These are phyloP conservation scores for Lepus timidus DNA, from an alignment of 2,113 vertebrate species.

Conservation along the genomic window DNA sequence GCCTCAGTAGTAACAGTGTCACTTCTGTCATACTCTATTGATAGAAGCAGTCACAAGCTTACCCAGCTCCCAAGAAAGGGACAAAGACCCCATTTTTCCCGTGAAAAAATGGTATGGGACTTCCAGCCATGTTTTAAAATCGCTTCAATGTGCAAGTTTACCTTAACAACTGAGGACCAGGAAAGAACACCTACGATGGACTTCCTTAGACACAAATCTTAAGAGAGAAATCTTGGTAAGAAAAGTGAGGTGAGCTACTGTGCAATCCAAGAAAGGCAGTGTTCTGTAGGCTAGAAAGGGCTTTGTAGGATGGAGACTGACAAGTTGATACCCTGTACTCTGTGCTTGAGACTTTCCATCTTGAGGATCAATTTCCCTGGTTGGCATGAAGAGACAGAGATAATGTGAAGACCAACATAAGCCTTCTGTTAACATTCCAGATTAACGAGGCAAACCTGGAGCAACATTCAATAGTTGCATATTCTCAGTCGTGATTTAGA, in stretches of 20 bases:
- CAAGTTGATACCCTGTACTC: background rate
- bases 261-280: background rate
- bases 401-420: background rate
- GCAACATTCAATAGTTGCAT: background rate
- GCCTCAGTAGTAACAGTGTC: background rate
- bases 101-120: background rate
- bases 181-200: background rate
- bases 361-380: background rate
- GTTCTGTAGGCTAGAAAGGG: background rate
- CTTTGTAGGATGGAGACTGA: background rate
- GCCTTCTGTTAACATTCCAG: background rate
- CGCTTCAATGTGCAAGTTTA: background rate
- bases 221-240: background rate
- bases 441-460: background rate
- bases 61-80: background rate
- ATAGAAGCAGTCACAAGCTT: background rate
- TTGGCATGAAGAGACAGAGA: background rate
- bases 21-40: background rate
- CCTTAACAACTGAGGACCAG: background rate
- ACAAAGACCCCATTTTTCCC: background rate
- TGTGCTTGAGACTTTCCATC: background rate
- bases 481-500: background rate
- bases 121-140: background rate
- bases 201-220: background rate
- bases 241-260: background rate